These are phyloP conservation scores for Dufourea novaeangliae DNA, from an alignment of 1,140 invertebrate species.

Conservation along the genomic window DNA sequence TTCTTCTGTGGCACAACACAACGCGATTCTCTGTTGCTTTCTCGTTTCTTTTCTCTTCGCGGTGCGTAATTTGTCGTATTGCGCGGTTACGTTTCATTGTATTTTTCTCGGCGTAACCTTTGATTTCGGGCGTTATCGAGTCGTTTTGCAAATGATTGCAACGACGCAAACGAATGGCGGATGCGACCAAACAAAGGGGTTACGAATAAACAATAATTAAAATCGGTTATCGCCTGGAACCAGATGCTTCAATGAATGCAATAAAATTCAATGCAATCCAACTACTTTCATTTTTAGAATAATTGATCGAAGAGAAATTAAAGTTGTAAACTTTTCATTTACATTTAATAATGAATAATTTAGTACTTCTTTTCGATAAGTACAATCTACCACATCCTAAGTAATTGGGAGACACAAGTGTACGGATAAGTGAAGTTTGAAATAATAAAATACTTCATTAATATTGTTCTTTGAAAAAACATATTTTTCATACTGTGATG, in stretches of 20 bases:
- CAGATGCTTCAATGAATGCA: not conserved
- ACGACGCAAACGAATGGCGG: not conserved
- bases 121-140: slow-evolving; percentile 44
- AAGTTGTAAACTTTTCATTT: no score
- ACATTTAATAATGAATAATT: no score
- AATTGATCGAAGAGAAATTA: not conserved
- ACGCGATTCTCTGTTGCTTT: not conserved
- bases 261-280: not conserved
- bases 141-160: slow-evolving; percentile 38
- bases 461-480: no score
- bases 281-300: not conserved
- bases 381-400: no score
- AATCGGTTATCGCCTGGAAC: not conserved
- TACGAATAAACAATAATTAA: slow-evolving; percentile 55
- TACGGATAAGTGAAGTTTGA: no score
- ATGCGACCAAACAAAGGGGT: slow-evolving; percentile 27
- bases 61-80: slow-evolving; percentile 7
- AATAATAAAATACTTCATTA: no score
- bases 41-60: not conserved
- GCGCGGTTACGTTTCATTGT: slow-evolving; percentile 5
- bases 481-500: no score
- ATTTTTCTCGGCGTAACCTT: slow-evolving; percentile 48
- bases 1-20: no score
- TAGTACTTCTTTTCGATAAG: no score
- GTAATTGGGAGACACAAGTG: no score